These are phyloP conservation scores for Sisyra terminalis DNA, from an alignment of 2,888 invertebrate species.

Conservation along the genomic window DNA sequence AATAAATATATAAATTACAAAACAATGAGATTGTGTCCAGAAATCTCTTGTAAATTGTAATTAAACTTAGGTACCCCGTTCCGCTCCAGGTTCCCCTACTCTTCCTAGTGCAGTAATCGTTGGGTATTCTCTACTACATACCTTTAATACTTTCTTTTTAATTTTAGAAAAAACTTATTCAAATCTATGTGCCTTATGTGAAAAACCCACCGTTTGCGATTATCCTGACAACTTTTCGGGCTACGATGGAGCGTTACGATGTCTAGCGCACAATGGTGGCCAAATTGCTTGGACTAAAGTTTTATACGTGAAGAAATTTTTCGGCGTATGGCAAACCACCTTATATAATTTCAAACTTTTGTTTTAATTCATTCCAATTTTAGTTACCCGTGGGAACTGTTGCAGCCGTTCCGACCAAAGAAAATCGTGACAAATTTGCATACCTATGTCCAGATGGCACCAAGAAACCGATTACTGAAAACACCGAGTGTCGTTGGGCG, in stretches of 20 bases:
- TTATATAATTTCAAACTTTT: neutral
- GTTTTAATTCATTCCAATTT: slow-evolving; percentile 9
- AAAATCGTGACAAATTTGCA: slow-evolving; percentile 48
- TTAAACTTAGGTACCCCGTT: no score
- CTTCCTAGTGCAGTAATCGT: no score
- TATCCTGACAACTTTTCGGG: slow-evolving; percentile 75
- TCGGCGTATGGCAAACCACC: slow-evolving; percentile 39
- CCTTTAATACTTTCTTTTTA: slow-evolving; percentile 8
- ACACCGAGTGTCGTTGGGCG: slow-evolving; percentile 61
- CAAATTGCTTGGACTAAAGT: slow-evolving; percentile 79
- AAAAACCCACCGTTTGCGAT: slow-evolving; percentile 57
- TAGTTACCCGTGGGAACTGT: slow-evolving; percentile 44
- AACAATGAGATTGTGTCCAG: no score
- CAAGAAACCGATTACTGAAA: slow-evolving; percentile 44
- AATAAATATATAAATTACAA: no score
- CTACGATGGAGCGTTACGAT: slow-evolving; percentile 71
- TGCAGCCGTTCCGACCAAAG: slow-evolving; percentile 36
- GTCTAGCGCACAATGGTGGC: slow-evolving; percentile 64
- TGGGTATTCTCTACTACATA: slow-evolving; percentile 4
- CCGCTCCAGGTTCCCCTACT: no score
- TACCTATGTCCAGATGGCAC: slow-evolving; percentile 69
- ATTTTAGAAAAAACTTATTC: slow-evolving; percentile 52
- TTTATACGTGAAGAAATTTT: slow-evolving; percentile 61
- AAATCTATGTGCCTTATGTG: slow-evolving; percentile 64
- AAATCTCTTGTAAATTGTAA: no score